A percentile compares a stretch with the other conserved stretches of the same genome.
Conservation (phyloP, 2,888 invertebrate genomes). For the Gastrophysa polygoni region DNA sequence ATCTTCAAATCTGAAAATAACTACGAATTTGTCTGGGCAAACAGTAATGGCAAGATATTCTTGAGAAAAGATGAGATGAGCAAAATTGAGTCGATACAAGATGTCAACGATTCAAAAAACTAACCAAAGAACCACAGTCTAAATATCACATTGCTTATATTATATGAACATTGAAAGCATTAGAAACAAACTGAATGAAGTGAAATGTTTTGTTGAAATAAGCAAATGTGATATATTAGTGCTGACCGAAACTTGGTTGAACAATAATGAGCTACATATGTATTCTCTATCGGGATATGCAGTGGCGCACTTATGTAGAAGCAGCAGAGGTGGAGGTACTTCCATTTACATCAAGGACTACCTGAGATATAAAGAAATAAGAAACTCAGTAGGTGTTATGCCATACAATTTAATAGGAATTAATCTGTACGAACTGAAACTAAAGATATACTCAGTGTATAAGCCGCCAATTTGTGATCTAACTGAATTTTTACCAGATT, state of each 20-base stretch:
- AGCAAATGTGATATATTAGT: constrained; percentile 15
- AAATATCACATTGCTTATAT: constrained; percentile 7
- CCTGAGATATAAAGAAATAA: constrained; percentile 4
- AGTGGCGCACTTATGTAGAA: constrained; percentile 14
- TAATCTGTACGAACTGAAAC: neutral
- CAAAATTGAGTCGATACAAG: neutral
- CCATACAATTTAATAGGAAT: constrained; percentile 11
- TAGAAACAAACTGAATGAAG: constrained; percentile 11
- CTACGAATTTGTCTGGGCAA: constrained; percentile 4
- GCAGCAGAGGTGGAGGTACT: constrained; percentile 13
- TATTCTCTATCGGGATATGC: constrained; percentile 11
- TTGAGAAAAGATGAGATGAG: constrained; percentile 1
- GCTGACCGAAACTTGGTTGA: constrained; percentile 16
- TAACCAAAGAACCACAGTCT: constrained; percentile 9
- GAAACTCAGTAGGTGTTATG: neutral
- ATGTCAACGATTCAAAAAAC: neutral
- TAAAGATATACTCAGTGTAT: constrained; percentile 6
- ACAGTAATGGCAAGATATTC: constrained; percentile 9
- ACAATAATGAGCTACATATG: neutral
- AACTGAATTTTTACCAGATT: constrained; percentile 10
- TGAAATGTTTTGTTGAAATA: constrained; percentile 10
- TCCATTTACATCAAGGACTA: constrained; percentile 16
- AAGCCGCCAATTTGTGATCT: constrained; percentile 7
- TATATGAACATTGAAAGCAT: constrained; percentile 14
- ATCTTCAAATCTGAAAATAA: constrained; percentile 2